These are phyloP conservation scores for Eulemur mongoz DNA, from an alignment of 2,797 vertebrate species.

Conservation along the genomic window DNA sequence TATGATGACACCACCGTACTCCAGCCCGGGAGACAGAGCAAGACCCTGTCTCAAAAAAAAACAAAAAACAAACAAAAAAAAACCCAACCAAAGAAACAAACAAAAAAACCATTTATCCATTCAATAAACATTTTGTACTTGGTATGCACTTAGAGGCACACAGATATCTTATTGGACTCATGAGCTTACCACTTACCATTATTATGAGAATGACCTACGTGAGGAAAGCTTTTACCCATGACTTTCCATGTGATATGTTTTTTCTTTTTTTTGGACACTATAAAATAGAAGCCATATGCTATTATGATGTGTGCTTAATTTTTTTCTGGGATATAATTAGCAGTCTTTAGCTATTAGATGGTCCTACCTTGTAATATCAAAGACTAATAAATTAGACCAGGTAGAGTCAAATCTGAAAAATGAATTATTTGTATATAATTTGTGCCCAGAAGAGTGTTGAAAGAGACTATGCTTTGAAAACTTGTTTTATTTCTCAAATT, in stretches of 20 bases:
- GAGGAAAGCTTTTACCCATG: not conserved
- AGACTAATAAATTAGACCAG: not conserved
- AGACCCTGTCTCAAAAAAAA: too few relatives aligned
- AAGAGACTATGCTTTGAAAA: not conserved
- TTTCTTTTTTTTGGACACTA: constrained; percentile 4
- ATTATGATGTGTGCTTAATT: not conserved
- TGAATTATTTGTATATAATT: not conserved
- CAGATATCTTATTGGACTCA: not conserved
- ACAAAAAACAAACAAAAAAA: too few relatives aligned
- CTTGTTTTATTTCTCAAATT: constrained; percentile 18
- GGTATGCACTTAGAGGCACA: not conserved
- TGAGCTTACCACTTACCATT: not conserved
- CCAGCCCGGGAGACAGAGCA: too few relatives aligned
- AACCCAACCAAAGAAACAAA: too few relatives aligned
- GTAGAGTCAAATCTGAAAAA: constrained; percentile 6
- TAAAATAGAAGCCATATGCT: not conserved
- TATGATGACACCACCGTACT: too few relatives aligned
- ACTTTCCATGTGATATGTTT: not conserved
- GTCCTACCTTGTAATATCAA: not conserved
- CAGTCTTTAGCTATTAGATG: not conserved
- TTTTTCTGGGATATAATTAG: not conserved
- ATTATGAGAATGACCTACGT: not conserved
- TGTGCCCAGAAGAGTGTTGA: not conserved
- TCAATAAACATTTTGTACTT: constrained; percentile 22
- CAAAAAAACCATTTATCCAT: not conserved